Base-by-base conservation (phyloP, 2,888 invertebrate genomes). In the Mesorhabditis spiculigera region DNA sequence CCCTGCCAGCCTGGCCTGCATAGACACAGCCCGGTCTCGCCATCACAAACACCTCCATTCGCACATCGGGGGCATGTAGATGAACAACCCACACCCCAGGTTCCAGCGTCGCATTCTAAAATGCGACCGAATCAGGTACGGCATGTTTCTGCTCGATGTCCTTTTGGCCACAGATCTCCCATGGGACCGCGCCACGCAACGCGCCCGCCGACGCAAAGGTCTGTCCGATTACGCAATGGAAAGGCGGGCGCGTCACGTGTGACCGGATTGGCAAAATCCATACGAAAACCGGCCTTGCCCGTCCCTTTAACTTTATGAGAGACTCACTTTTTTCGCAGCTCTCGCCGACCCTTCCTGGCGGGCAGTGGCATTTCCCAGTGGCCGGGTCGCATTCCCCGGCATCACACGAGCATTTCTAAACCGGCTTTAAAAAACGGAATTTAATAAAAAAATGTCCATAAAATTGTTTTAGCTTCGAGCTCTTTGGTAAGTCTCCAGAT, bases 31-130 rank as follows among this genome's bases (percentile, higher is more conserved):
- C 95, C 95, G 72, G 91, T 91, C 83, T 91, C 90, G 3, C 94
- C 93, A 87, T 94, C 93, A 87, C 95, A 95, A 4, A 91, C 91
- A 8, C 93, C 93, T 67, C 91, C 92, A 87, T 95, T 93, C 82
- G 90, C 86, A 72, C 86, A 86, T 8, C 45, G 41, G 4, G 80
- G 79, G 69, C 85, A 86, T 62, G 75, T 69, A 43, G 81, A 75
- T 10, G 68, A 66, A 65, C 85, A 85, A 10, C 71, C 77, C 50
- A 79, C 71, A n/a, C 85, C 85, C 77, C 81, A 85, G 13, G 67
- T 75, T 5, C 78, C 81, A 6, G 71, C 71, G 16, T 76, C 80
- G 74, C 82, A 85, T 68, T 76, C 79, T 82, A 70, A 61, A 74
- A 71, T 42, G n/a, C 28, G 28, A 28, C 28, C 8, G 58, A n/a